These are phyloP conservation scores for Polydesmus complanatus DNA, from an alignment of 2,888 invertebrate genomes.

Conservation along the genomic window DNA sequence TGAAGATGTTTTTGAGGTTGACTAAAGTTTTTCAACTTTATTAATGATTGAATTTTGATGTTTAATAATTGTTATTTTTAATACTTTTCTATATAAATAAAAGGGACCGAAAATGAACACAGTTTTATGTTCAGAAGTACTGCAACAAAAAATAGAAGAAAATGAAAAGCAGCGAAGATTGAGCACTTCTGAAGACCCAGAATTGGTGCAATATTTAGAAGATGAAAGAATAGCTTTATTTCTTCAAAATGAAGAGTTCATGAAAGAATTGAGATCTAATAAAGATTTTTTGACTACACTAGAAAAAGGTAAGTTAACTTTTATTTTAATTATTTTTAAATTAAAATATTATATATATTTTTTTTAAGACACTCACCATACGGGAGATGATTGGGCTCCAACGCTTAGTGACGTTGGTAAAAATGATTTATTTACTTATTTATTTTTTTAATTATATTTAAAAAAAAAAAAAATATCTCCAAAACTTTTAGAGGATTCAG, in stretches of 20 bases:
- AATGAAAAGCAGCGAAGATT: constrained; percentile 33
- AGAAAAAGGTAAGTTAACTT: constrained; percentile 46
- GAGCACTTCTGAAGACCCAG: constrained; percentile 29
- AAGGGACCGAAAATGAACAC: constrained; percentile 19
- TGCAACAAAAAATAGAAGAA: constrained; percentile 35
- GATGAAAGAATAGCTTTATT: constrained; percentile 75
- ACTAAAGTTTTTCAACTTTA: background rate
- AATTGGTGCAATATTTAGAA: constrained; percentile 48
- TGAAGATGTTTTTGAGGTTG: background rate
- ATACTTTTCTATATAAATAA: constrained; percentile 17
- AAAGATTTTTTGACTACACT: constrained; percentile 73
- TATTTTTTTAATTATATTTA: too few species aligned
- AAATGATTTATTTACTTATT: background rate
- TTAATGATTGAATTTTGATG: background rate
- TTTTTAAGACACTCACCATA: too few species aligned
- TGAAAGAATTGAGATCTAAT: constrained; percentile 70
- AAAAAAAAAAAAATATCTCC: too few species aligned
- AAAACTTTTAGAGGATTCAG: constrained; percentile 12
- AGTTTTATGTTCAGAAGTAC: constrained; percentile 26
- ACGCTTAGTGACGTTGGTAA: background rate
- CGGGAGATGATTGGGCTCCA: background rate
- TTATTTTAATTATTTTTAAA: too few species aligned
- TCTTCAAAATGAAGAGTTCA: constrained; percentile 79
- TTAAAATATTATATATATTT: too few species aligned
- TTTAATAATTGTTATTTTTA: constrained; percentile 14